A percentile compares a stretch with the other conserved stretches of the same genome.
Evolutionary conservation across 2,888 invertebrate genomes (phyloP).

Genomic region (Drosophila mettleri): DNA sequence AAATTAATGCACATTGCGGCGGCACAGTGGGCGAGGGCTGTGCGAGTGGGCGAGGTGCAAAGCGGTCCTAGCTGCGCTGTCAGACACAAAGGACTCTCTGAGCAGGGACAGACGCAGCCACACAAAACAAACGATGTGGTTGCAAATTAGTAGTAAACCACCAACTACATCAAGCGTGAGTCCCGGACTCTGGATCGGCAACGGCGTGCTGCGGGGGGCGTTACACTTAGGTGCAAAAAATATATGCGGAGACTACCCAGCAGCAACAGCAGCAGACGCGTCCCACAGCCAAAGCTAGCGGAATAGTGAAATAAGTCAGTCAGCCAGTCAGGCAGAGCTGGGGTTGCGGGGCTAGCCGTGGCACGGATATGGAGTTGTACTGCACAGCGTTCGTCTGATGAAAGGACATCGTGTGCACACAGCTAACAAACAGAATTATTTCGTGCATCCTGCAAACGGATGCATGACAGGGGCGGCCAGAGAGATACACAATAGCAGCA

Average conservation of each 20-base stretch:
- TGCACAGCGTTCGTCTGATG: constrained; percentile 49
- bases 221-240: constrained; percentile 61
- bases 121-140: constrained; percentile 80
- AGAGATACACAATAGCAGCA: constrained; percentile 23
- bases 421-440: constrained; percentile 78
- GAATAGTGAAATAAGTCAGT: constrained; percentile 68
- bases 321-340: constrained; percentile 52
- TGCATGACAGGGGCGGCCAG: constrained; percentile 66
- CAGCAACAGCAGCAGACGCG: constrained; percentile 12
- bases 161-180: constrained; percentile 77
- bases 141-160: constrained; percentile 80
- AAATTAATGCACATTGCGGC: constrained; percentile 71
- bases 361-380: constrained; percentile 41
- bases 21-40: constrained; percentile 9
- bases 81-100: constrained; percentile 69
- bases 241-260: constrained; percentile 41
- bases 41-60: constrained; percentile 17
- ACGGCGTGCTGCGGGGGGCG: not conserved
- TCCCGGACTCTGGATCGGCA: constrained; percentile 42
- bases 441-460: constrained; percentile 79
- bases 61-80: constrained; percentile 55
- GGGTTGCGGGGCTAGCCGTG: not conserved
- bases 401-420: constrained; percentile 57
- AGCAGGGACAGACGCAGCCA: constrained; percentile 41
- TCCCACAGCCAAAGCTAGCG: constrained; percentile 31